phyloP scores from a whole-genome alignment of 1,140 invertebrate genomes.

The Colletes gigas region DNA sequence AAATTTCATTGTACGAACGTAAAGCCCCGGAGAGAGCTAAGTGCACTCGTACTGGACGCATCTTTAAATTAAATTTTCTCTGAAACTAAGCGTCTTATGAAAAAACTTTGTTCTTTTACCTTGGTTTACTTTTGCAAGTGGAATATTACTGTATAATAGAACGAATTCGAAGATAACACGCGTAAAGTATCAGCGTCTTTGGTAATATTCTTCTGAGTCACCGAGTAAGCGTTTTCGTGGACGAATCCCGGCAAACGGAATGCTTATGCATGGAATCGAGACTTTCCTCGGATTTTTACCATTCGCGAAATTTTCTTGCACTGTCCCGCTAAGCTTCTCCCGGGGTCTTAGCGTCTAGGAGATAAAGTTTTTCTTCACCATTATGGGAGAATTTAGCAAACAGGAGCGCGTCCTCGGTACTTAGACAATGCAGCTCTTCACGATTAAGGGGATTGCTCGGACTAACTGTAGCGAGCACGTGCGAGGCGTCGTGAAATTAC shows the following conservation, averaged over 20 bases:
- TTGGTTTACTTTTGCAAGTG: too few relatives aligned
- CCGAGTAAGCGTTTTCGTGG: too few relatives aligned
- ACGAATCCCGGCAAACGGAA: too few relatives aligned
- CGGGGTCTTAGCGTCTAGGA: not conserved
- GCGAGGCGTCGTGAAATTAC: conserved; percentile 42
- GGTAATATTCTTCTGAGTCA: not conserved
- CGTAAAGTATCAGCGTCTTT: not conserved
- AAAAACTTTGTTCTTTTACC: too few relatives aligned
- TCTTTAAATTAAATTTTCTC: too few relatives aligned
- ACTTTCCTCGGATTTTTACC: not conserved
- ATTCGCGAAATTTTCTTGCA: not conserved
- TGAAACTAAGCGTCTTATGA: too few relatives aligned
- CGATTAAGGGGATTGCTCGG: conserved; percentile 47
- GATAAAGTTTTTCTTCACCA: conserved; percentile 19
- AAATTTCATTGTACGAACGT: too few relatives aligned
- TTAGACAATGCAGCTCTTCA: conserved; percentile 46
- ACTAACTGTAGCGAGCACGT: conserved; percentile 12
- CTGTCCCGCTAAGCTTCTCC: conserved; percentile 13
- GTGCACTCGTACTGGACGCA: too few relatives aligned
- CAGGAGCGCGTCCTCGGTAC: conserved; percentile 7
- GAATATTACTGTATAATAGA: not conserved
- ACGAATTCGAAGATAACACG: not conserved
- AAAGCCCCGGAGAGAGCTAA: too few relatives aligned
- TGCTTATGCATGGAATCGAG: not conserved
- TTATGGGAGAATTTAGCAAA: conserved; percentile 44